Evolutionary conservation across 2,113 vertebrate genomes (phyloP).

Genomic region (Tylochromis polylepis): DNA sequence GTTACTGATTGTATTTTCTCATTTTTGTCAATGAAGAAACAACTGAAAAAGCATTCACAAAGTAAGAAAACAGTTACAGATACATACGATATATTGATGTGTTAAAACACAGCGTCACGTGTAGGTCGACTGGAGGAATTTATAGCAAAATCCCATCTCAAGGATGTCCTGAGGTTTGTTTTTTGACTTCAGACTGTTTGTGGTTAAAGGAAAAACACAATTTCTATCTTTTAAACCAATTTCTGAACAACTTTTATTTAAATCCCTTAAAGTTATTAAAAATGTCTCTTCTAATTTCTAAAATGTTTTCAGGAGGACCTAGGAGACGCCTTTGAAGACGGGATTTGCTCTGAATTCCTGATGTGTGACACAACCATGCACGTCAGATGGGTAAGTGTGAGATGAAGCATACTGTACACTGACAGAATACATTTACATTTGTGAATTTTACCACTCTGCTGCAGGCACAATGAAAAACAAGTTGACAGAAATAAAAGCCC

Average conservation of each 20-base stretch:
- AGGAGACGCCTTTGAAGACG: background rate
- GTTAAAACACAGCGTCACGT: slow-evolving; percentile 31
- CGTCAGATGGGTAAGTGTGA: background rate
- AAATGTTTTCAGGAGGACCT: background rate
- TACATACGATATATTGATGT: slow-evolving; percentile 38
- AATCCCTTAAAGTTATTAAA: background rate
- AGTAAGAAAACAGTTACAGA: slow-evolving; percentile 61
- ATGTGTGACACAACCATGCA: slow-evolving; percentile 1
- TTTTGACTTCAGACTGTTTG: background rate
- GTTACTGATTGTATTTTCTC: slow-evolving; percentile 55
- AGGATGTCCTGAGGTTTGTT: background rate
- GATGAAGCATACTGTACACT: background rate
- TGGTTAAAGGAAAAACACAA: background rate
- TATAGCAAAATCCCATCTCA: background rate
- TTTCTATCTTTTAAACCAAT: background rate
- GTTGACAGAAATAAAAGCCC: slow-evolving; percentile 9
- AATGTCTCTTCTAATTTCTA: background rate
- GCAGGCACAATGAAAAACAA: slow-evolving; percentile 22
- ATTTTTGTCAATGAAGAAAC: slow-evolving; percentile 42
- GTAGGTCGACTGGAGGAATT: background rate
- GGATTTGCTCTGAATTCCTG: background rate
- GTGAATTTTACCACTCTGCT: slow-evolving; percentile 32
- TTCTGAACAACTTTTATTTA: background rate
- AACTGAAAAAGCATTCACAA: slow-evolving; percentile 58
- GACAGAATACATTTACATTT: slow-evolving; percentile 13